Base-by-base conservation (phyloP, 2,888 invertebrate species). In the Caenorhabditis wallacei region DNA sequence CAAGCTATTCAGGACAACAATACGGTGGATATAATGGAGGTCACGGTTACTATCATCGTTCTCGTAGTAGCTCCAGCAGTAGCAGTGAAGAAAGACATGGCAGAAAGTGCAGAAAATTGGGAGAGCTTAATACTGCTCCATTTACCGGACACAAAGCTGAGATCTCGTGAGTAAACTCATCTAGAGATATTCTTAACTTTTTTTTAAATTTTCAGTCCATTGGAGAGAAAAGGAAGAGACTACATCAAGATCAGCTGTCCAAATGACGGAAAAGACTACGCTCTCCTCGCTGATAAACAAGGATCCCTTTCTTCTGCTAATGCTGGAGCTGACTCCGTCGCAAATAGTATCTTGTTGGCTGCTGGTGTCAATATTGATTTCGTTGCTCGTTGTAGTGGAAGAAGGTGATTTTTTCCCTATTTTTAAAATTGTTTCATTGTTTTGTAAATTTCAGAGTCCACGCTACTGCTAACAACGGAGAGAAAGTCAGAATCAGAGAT, bases 241-340 rank as follows among this genome's bases (percentile, higher is more conserved):
- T 78, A 78, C 63, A 5, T 46, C 24, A 68, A 61, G 22, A 35
- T 78, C 40, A 69, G 61, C 53, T 78, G 78, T 54, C 59, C 40
- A 30, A 69, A 69, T 53, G 20, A 70, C 56, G 48, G 46, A n/a
- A 53, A 40, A 0, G 16, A 24, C 16, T 78, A 63, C 24, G 63
- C 72, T 26, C 30, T 72, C 2, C 22, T 69, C 35, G 37, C 61
- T 37, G 37, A 59, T 43, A 61, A 56, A 51, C 13, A 48, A 35
- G 53, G 46, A 53, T 1, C 13, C 8, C 35, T 37, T 11, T 20
- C 24, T 16, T 7, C 11, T 4, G 1, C 20, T 20, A 24, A 35
- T 1, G 10, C 30, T 18, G 69, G 18, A 13, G 7, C n/a, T 7
- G n/a, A 26, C 10, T 46, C 7, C 13, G n/a, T 61, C n/a, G 0